These are phyloP conservation scores for Macroteleia sp. DNA, from an alignment of 2,888 invertebrate genomes.

Conservation along the genomic window DNA sequence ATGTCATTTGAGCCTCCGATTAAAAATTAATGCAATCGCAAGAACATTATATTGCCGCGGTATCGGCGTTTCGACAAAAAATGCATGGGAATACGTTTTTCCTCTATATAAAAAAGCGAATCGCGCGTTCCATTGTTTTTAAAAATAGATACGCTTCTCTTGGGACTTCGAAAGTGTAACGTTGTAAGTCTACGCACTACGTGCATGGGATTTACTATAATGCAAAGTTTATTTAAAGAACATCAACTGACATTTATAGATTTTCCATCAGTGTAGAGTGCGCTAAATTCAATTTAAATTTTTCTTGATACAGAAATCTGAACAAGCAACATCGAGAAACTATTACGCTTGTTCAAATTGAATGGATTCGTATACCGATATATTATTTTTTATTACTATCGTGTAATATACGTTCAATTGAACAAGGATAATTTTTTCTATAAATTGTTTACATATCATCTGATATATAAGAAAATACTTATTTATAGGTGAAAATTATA, in stretches of 20 bases:
- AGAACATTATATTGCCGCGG: constrained; percentile 18
- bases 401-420: not conserved
- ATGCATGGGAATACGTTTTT: constrained; percentile 8
- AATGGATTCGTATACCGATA: constrained; percentile 5
- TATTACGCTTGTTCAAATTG: constrained; percentile 2
- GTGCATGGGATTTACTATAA: constrained; percentile 9
- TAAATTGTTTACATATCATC: too few relatives aligned
- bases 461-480: too few relatives aligned
- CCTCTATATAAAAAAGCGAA: not conserved
- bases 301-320: constrained; percentile 13
- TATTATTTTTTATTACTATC: constrained; percentile 1
- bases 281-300: constrained; percentile 35
- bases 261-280: constrained; percentile 13
- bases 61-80: constrained; percentile 25
- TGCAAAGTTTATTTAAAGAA: constrained; percentile 37
- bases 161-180: not conserved
- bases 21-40: constrained; percentile 44
- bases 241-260: constrained; percentile 16
- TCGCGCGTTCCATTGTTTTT: constrained; percentile 3
- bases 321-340: constrained; percentile 2
- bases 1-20: constrained; percentile 31
- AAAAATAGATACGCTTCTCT: constrained; percentile 12
- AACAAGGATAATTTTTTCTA: too few relatives aligned
- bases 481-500: too few relatives aligned
- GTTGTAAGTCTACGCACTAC: constrained; percentile 10